These are phyloP conservation scores for Unio delphinus DNA, from an alignment of 2,888 invertebrate species.

Conservation along the genomic window DNA sequence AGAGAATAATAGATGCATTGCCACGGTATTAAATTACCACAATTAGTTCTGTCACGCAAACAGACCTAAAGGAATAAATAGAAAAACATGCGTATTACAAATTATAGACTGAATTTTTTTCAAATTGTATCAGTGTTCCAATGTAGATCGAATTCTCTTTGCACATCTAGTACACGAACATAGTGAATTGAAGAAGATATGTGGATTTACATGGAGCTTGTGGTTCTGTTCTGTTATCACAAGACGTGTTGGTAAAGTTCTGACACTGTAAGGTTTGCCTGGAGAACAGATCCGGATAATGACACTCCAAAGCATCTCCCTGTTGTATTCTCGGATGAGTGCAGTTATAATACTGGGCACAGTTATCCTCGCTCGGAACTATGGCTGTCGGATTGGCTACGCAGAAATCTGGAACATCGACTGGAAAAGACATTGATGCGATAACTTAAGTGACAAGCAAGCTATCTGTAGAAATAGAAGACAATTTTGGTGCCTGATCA, in stretches of 20 bases:
- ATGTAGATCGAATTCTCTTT: too few species aligned
- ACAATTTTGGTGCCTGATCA: too few species aligned
- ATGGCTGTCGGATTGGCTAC: slow-evolving; percentile 27
- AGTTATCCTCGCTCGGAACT: slow-evolving; percentile 31
- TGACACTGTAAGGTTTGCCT: slow-evolving; percentile 18
- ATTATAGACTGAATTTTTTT: too few species aligned
- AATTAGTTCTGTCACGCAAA: too few species aligned
- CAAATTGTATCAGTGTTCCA: too few species aligned
- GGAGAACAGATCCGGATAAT: slow-evolving; percentile 44
- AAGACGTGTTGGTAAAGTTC: slow-evolving; percentile 31
- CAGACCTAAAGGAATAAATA: too few species aligned
- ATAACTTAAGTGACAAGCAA: not conserved
- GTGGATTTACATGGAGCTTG: slow-evolving; percentile 39
- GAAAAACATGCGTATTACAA: too few species aligned
- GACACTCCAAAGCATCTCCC: slow-evolving; percentile 25
- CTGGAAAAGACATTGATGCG: slow-evolving; percentile 13
- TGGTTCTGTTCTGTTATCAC: slow-evolving; percentile 39
- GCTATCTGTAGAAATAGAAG: not conserved
- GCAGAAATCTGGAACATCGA: slow-evolving; percentile 32
- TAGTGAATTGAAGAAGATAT: slow-evolving; percentile 1
- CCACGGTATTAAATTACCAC: too few species aligned
- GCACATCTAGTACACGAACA: too few species aligned
- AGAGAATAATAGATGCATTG: too few species aligned
- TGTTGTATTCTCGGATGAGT: slow-evolving; percentile 8
- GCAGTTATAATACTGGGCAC: slow-evolving; percentile 48